phyloP scores from a whole-genome alignment of 2,797 vertebrate genomes.

The Odontamblyopus rebecca region DNA sequence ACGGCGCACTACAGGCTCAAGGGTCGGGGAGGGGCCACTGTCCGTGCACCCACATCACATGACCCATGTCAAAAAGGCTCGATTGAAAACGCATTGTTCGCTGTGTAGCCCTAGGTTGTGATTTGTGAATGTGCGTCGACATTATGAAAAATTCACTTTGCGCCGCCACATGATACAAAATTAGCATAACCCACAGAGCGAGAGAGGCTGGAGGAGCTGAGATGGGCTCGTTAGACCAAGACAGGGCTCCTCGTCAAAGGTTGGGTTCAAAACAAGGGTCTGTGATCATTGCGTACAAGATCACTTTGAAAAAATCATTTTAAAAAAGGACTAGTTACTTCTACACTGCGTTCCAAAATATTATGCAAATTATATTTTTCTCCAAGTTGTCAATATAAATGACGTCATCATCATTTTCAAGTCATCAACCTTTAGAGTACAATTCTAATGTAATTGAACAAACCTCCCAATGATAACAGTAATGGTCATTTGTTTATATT shows the following conservation, averaged over 20 bases:
- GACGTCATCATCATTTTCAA: too few relatives aligned
- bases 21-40: slow-evolving; percentile 66
- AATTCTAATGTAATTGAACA: too few relatives aligned
- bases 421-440: too few relatives aligned
- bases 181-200: slow-evolving; percentile 18
- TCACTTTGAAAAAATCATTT: too few relatives aligned
- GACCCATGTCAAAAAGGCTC: slow-evolving; percentile 47
- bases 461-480: too few relatives aligned
- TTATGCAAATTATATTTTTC: too few relatives aligned
- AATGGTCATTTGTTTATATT: too few relatives aligned
- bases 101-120: slow-evolving; percentile 52
- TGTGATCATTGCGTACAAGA: too few relatives aligned
- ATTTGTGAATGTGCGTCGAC: slow-evolving; percentile 21
- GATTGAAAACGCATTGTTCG: slow-evolving; percentile 51
- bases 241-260: slow-evolving; percentile 19
- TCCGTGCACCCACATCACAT: slow-evolving; percentile 66
- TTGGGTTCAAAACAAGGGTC: background rate
- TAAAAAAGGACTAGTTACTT: too few relatives aligned
- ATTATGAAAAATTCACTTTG: slow-evolving; percentile 37
- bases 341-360: too few relatives aligned
- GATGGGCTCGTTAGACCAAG: slow-evolving; percentile 22
- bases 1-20: slow-evolving; percentile 61
- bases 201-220: slow-evolving; percentile 7
- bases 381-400: too few relatives aligned
- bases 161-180: slow-evolving; percentile 15